Conservation (phyloP, 2,797 vertebrate species). For the Arctocebus calabarensis region DNA sequence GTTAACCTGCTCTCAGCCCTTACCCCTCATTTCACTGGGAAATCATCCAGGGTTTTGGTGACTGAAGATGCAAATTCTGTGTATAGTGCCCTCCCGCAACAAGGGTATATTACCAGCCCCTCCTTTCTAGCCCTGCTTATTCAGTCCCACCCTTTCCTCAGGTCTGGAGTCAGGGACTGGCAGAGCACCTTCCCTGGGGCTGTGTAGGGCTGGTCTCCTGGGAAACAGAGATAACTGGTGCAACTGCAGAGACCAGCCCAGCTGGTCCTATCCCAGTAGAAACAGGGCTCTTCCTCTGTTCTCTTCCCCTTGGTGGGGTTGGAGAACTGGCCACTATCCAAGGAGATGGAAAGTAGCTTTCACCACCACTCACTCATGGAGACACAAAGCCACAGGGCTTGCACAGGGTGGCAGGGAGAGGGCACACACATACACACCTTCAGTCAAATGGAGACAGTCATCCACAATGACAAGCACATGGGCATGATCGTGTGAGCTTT, state of each 20-base stretch:
- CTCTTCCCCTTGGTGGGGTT: not conserved
- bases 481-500: not conserved
- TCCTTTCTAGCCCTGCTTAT: not conserved
- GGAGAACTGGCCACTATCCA: conserved; percentile 34
- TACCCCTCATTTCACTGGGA: conserved; percentile 82
- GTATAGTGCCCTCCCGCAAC: not conserved
- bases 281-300: conserved; percentile 21
- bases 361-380: not conserved
- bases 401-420: not conserved
- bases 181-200: conserved; percentile 72
- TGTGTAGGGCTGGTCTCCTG: conserved; percentile 74
- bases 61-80: conserved; percentile 70
- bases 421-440: not conserved
- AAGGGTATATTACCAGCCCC: not conserved
- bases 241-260: not conserved
- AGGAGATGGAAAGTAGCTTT: not conserved
- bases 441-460: not conserved
- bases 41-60: conserved; percentile 68
- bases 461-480: not conserved
- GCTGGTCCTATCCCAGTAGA: not conserved
- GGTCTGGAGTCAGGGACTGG: conserved; percentile 29
- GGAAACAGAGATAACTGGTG: conserved; percentile 80
- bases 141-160: not conserved
- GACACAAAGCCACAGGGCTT: not conserved
- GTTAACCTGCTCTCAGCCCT: not conserved